Conservation (phyloP, 2,797 vertebrate genomes). For the Falco columbarius region DNA sequence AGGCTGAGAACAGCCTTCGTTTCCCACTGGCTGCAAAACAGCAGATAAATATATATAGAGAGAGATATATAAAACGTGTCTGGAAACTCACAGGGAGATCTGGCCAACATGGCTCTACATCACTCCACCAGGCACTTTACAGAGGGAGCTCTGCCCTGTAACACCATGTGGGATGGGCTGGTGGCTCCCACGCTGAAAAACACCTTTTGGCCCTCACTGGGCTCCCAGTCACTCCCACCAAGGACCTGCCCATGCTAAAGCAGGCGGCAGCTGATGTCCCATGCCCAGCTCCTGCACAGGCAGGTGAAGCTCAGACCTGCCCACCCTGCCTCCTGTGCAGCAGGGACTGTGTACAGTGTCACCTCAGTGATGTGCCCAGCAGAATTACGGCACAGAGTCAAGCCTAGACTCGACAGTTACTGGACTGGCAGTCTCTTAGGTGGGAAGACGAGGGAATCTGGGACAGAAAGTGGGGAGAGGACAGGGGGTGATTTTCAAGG, state of each 20-base stretch:
- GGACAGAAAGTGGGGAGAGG: background rate
- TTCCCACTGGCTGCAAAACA: slow-evolving; percentile 27
- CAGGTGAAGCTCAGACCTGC: background rate
- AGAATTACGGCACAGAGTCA: background rate
- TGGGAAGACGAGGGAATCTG: background rate
- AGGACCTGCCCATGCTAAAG: background rate
- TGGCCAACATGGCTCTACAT: background rate
- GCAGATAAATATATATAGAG: background rate
- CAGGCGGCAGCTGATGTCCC: background rate
- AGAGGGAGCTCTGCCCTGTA: background rate
- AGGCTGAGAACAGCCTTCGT: slow-evolving; percentile 20
- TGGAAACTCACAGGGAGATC: background rate
- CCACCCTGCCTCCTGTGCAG: background rate
- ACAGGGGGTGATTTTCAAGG: background rate
- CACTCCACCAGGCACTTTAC: background rate
- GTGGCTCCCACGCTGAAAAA: background rate
- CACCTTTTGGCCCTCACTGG: background rate
- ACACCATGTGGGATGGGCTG: background rate
- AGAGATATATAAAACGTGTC: background rate
- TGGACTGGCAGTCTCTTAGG: background rate
- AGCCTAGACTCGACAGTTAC: background rate
- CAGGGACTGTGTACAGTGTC: background rate
- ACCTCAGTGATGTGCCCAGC: background rate
- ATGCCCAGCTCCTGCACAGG: background rate
- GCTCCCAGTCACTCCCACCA: background rate